A percentile compares a stretch with the other conserved stretches of the same genome.
Evolutionary conservation across 2,888 invertebrate genomes (phyloP).

Genomic region (Agrypnus murinus): DNA sequence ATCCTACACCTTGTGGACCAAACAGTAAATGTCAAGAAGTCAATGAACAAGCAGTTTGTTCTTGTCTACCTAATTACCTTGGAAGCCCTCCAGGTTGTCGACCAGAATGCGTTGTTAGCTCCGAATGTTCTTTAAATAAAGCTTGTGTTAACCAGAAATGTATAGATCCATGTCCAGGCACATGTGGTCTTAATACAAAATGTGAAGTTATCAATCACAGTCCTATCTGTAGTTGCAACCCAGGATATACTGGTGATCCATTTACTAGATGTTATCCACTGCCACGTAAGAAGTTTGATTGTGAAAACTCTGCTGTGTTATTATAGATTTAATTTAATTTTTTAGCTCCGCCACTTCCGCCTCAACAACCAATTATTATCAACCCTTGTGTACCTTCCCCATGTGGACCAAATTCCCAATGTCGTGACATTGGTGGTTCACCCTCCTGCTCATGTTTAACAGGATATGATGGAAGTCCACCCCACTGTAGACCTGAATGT

Average conservation of each 20-base stretch:
- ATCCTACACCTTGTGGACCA: conserved; percentile 87
- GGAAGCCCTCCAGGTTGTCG: conserved; percentile 80
- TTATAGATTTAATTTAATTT: neutral
- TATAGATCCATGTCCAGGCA: conserved; percentile 77
- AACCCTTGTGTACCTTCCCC: conserved; percentile 76
- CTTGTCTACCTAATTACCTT: conserved; percentile 75
- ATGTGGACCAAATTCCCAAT: conserved; percentile 76
- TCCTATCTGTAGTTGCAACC: conserved; percentile 78
- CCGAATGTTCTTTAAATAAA: conserved; percentile 75
- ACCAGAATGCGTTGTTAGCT: conserved; percentile 78
- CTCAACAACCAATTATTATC: conserved; percentile 68
- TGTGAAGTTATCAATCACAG: conserved; percentile 75
- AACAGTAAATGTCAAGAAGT: conserved; percentile 84
- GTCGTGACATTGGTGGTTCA: conserved; percentile 71
- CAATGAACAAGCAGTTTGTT: conserved; percentile 75
- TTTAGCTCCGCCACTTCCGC: conserved; percentile 14
- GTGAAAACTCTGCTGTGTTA: neutral
- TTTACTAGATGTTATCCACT: conserved; percentile 72
- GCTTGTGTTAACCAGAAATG: conserved; percentile 76
- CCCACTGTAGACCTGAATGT: conserved; percentile 75
- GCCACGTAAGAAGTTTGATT: conserved; percentile 64
- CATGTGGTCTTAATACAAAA: conserved; percentile 76
- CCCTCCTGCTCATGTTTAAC: conserved; percentile 74
- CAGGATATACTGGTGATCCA: conserved; percentile 81
- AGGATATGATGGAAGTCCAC: conserved; percentile 73